Conservation (phyloP, 2,888 invertebrate species). For the Serripes groenlandicus region DNA sequence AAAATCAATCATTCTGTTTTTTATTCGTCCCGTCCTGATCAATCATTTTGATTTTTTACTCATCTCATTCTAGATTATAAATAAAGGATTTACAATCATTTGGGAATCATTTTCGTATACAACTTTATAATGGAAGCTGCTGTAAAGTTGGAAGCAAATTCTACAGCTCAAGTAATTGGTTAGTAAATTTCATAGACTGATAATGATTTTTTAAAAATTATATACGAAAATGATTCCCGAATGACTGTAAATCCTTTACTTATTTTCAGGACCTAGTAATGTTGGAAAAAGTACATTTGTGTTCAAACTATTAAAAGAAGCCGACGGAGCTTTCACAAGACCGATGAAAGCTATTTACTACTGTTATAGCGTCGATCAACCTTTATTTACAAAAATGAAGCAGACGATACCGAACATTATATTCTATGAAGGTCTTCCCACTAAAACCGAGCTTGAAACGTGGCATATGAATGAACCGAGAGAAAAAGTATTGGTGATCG, state of each 20-base stretch:
- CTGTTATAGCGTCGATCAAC: slow-evolving; percentile 64
- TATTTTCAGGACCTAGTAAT: slow-evolving; percentile 45
- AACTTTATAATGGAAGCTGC: slow-evolving; percentile 44
- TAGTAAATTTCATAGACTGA: neutral
- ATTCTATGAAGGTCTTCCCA: too few species aligned
- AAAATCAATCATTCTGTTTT: neutral
- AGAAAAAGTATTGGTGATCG: slow-evolving; percentile 53
- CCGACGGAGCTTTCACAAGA: slow-evolving; percentile 45
- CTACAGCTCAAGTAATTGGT: slow-evolving; percentile 53
- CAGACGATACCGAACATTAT: too few species aligned
- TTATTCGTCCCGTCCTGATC: too few species aligned
- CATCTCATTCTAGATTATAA: neutral
- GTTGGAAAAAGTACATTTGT: slow-evolving; percentile 53
- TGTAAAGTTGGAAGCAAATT: slow-evolving; percentile 34
- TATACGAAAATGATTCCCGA: neutral
- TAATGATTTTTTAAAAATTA: neutral
- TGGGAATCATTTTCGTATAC: slow-evolving; percentile 5
- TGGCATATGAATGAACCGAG: too few species aligned
- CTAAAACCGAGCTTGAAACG: too few species aligned
- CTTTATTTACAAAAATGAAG: too few species aligned
- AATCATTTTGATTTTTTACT: neutral
- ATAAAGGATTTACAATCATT: neutral
- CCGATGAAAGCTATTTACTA: slow-evolving; percentile 49
- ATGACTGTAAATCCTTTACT: neutral
- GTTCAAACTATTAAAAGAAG: slow-evolving; percentile 47